Percentiles rank a stretch among this genome's conserved stretches.
phyloP scores from a whole-genome alignment of 1,140 invertebrate genomes.

The Glomeris maerens region DNA sequence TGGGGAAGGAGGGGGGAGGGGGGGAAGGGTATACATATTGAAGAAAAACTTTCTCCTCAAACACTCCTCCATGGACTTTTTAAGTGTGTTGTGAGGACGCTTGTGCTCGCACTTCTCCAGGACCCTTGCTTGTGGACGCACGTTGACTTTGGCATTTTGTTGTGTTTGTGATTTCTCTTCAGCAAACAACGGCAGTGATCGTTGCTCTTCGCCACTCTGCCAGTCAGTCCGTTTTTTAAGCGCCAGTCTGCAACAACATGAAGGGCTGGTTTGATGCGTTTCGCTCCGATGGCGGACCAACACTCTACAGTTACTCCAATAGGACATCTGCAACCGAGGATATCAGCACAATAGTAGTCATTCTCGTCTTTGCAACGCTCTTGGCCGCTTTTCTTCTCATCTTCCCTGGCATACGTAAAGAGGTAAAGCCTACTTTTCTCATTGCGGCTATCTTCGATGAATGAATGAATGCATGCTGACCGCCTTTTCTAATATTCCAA shows the following conservation, averaged over 20 bases:
- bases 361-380: slow-evolving; percentile 71
- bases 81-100: no score
- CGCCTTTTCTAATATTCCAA: no score
- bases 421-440: no score
- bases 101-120: no score
- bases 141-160: neutral
- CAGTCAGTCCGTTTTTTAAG: neutral
- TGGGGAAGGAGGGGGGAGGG: no score
- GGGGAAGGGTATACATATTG: no score
- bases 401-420: slow-evolving; percentile 85
- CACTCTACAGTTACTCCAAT: slow-evolving; percentile 81
- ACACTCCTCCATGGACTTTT: no score
- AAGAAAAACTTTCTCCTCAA: no score
- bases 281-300: slow-evolving; percentile 78
- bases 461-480: no score
- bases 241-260: slow-evolving; percentile 35
- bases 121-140: no score
- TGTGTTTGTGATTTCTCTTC: neutral
- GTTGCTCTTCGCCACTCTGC: neutral
- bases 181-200: neutral
- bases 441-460: no score
- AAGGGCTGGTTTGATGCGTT: slow-evolving; percentile 89
- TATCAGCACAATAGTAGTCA: slow-evolving; percentile 64
- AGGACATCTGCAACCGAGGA: slow-evolving; percentile 84
- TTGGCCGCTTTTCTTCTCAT: slow-evolving; percentile 85